Base-by-base conservation (phyloP, 35 echinoderm and acorn worm genomes). In the Eucidaris tribuloides region DNA sequence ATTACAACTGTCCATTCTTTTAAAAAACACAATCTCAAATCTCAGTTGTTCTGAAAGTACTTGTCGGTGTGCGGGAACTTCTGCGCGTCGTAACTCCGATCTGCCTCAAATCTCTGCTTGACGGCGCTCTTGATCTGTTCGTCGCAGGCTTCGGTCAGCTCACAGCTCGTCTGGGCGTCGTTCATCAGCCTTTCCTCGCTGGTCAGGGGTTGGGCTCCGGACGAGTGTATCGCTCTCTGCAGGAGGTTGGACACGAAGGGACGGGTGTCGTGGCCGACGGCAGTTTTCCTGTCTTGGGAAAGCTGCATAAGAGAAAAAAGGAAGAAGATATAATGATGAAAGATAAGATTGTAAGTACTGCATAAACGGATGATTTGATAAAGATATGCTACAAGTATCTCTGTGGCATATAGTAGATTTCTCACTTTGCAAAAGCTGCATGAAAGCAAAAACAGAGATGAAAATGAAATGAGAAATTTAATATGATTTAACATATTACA, bases 61-160 rank as follows among this genome's bases (percentile, higher is more conserved):
- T 87, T 83, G 14, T 92, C 93, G 4, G 89, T 87, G 48, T 92
- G 82, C 7, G 93, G 93, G 48, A 91, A 96, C 45, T 76, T 63
- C 62, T 96, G 64, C 4, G 89, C 55, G 46, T 88, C 80, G 32
- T 92, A 92, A 49, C 88, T 80, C 1, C 84, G 93, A 41, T 96
- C 93, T 39, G 71, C 54, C 34, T 80, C 50, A 33, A 92, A 37
- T 25, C 89, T 50, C 39, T 88, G 71, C 62, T 88, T 81, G 17
- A 96, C 49, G 77, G 79, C 85, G n/a, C 84, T 92, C 64, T 87
- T 87, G 58, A 91, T 65, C 79, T 96, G 93, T 52, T 96, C 80
- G 35, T 96, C 93, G 34, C 89, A 96, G 15, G 93, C 93, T 20
- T 82, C 71, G 38, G 82, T 60, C 18, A 96, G 84, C 3, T 71